Conservation (phyloP, 2,113 vertebrate species). For the Ctenomys sociabilis region DNA sequence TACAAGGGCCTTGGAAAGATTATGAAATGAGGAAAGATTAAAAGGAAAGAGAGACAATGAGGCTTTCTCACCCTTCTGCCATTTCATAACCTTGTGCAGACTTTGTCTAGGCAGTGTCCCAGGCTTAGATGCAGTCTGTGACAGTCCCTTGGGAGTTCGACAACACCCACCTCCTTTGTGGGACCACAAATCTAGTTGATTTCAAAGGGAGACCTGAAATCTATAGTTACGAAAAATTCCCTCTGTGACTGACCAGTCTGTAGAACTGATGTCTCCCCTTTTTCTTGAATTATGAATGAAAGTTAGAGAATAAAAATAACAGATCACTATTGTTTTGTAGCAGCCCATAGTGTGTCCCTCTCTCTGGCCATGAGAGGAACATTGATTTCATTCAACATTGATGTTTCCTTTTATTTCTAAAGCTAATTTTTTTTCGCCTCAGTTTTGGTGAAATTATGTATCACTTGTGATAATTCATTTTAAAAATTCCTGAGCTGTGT, state of each 20-base stretch:
- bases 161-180: not conserved
- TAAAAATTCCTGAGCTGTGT: slow-evolving; percentile 92
- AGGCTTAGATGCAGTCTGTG: not conserved
- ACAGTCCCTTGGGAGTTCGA: not conserved
- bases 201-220: not conserved
- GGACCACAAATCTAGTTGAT: not conserved
- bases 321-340: slow-evolving; percentile 65
- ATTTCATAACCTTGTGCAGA: not conserved
- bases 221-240: not conserved
- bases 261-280: not conserved
- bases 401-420: slow-evolving; percentile 87
- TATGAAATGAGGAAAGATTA: not conserved
- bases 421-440: slow-evolving; percentile 85
- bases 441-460: slow-evolving; percentile 91
- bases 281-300: slow-evolving; percentile 50
- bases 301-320: slow-evolving; percentile 74
- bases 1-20: not conserved
- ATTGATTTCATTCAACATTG: slow-evolving; percentile 83
- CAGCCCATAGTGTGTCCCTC: slow-evolving; percentile 53
- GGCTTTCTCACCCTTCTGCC: not conserved
- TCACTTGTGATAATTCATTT: slow-evolving; percentile 92
- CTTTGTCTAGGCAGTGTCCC: not conserved
- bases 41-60: not conserved
- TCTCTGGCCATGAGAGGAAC: slow-evolving; percentile 76
- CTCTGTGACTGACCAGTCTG: not conserved